Conservation (phyloP, 37 sponge, comb jelly and placozoan genomes). For the Cliona cf. orientalis region DNA sequence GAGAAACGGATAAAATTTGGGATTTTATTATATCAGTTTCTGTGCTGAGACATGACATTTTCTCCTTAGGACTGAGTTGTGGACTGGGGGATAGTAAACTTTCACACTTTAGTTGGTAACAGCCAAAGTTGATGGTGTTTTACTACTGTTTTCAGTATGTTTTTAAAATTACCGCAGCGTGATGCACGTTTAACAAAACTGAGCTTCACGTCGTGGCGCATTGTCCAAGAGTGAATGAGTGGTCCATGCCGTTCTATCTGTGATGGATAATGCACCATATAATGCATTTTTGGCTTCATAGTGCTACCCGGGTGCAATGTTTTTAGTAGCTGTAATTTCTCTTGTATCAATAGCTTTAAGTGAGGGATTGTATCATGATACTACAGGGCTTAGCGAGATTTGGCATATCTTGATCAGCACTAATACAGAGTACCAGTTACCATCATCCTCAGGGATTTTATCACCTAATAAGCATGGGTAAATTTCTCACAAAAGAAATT, state of each 20-base stretch:
- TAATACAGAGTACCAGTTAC: not conserved
- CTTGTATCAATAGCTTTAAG: conserved; percentile 27
- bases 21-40: no score
- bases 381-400: conserved; percentile 11
- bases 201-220: conserved; percentile 50
- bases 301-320: conserved; percentile 15
- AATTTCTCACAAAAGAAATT: not conserved
- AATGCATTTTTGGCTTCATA: conserved; percentile 41
- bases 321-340: conserved; percentile 24
- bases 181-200: conserved; percentile 37
- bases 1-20: no score
- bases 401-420: conserved; percentile 3
- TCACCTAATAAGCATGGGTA: conserved; percentile 21
- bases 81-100: no score
- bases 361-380: conserved; percentile 35
- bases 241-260: conserved; percentile 51
- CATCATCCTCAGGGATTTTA: not conserved
- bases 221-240: conserved; percentile 54
- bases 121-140: no score
- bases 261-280: conserved; percentile 47
- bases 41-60: no score
- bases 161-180: no score
- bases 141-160: no score
- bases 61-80: no score
- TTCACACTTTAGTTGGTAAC: no score